Evolutionary conservation across 2,888 invertebrate species (phyloP).

Genomic region (Tipula helvola): DNA sequence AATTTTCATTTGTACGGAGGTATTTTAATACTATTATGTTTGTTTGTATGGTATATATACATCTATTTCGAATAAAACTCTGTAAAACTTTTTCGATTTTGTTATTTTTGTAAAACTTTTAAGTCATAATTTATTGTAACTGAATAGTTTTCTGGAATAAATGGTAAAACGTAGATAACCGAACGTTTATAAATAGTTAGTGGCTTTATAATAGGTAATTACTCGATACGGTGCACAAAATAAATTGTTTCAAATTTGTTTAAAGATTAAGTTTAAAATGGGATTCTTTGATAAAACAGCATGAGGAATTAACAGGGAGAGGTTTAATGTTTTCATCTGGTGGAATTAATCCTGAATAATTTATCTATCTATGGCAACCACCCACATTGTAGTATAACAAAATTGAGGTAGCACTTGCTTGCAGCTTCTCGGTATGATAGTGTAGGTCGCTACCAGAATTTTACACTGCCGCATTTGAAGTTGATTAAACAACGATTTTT

Average conservation of each 20-base stretch:
- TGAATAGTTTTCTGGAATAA: not conserved
- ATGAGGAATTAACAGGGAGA: too few species aligned
- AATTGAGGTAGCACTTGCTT: too few species aligned
- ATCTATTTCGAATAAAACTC: not conserved
- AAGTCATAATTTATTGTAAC: not conserved
- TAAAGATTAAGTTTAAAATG: not conserved
- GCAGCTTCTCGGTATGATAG: too few species aligned
- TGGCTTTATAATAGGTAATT: not conserved
- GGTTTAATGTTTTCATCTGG: too few species aligned
- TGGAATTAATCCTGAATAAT: too few species aligned
- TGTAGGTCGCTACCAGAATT: too few species aligned
- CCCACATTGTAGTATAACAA: too few species aligned
- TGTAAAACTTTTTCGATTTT: not conserved
- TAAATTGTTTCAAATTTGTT: not conserved
- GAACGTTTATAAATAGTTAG: not conserved
- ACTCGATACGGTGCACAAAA: not conserved
- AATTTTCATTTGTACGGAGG: not conserved
- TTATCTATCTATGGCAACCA: too few species aligned
- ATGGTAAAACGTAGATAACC: not conserved
- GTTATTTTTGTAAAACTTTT: not conserved
- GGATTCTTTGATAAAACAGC: not conserved
- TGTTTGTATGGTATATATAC: not conserved
- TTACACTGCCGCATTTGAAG: too few species aligned
- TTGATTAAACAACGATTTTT: too few species aligned
- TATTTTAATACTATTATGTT: not conserved